Evolutionary conservation across 2,888 invertebrate genomes (phyloP).

Genomic region (Chrysolina oricalcia): DNA sequence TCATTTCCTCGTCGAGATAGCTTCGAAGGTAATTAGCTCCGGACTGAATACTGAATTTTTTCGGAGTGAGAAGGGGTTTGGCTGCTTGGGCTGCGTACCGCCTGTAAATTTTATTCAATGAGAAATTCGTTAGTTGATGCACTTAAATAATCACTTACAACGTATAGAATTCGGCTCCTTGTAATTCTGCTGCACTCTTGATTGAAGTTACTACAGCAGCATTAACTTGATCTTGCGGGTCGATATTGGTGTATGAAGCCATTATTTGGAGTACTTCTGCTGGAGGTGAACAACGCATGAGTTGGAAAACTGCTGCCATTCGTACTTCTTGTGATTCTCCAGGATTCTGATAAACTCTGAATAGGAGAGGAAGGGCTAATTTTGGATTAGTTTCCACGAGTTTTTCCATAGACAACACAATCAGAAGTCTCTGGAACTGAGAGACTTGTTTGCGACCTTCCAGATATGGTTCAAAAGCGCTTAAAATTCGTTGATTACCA

Average conservation of each 20-base stretch:
- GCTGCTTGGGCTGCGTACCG: slow-evolving; percentile 70
- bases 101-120: slow-evolving; percentile 58
- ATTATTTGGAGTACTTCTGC: slow-evolving; percentile 79
- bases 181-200: slow-evolving; percentile 73
- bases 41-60: slow-evolving; percentile 72
- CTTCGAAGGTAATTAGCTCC: slow-evolving; percentile 72
- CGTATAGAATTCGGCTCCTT: slow-evolving; percentile 53
- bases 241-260: slow-evolving; percentile 80
- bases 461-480: slow-evolving; percentile 79
- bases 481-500: slow-evolving; percentile 77
- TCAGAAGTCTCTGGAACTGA: slow-evolving; percentile 78
- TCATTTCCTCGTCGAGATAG: slow-evolving; percentile 69
- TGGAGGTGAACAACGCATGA: slow-evolving; percentile 78
- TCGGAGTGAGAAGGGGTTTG: slow-evolving; percentile 65
- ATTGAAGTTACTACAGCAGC: slow-evolving; percentile 79
- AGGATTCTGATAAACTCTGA: slow-evolving; percentile 79
- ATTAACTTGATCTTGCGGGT: slow-evolving; percentile 78
- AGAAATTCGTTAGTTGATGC: no score
- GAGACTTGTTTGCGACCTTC: slow-evolving; percentile 76
- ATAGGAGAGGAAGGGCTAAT: slow-evolving; percentile 75
- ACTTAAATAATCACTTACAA: slow-evolving; percentile 54
- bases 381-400: slow-evolving; percentile 74
- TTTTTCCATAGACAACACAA: slow-evolving; percentile 76
- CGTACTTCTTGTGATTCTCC: slow-evolving; percentile 81
- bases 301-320: slow-evolving; percentile 76